A percentile compares a stretch with the other conserved stretches of the same genome.
Evolutionary conservation across 2,797 vertebrate genomes (phyloP).

Genomic region (Orientallactaga sibirica): DNA sequence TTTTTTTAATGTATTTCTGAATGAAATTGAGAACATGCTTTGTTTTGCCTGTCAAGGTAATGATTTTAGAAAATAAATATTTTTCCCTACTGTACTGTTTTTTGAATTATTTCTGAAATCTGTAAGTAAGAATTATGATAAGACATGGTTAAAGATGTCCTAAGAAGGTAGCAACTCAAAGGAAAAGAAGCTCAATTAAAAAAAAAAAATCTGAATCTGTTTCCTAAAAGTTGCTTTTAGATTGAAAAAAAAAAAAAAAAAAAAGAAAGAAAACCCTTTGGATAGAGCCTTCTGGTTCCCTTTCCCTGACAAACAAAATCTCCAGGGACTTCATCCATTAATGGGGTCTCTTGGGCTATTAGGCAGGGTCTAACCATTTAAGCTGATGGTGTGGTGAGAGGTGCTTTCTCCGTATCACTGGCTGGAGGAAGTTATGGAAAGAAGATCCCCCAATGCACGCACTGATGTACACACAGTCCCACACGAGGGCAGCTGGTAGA

Average conservation of each 20-base stretch:
- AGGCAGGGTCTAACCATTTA: constrained; percentile 8
- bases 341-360: neutral
- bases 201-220: neutral
- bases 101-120: constrained; percentile 58
- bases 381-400: constrained; percentile 70
- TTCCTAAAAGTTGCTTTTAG: constrained; percentile 14
- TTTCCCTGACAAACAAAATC: neutral
- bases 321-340: constrained; percentile 56
- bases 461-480: neutral
- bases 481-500: neutral
- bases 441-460: neutral
- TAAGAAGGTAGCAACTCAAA: neutral
- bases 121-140: constrained; percentile 1
- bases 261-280: neutral
- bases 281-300: neutral
- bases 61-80: constrained; percentile 93
- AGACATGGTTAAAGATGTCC: neutral
- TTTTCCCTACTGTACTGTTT: constrained; percentile 85
- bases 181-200: neutral
- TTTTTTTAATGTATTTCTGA: constrained; percentile 92
- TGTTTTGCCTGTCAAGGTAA: constrained; percentile 92
- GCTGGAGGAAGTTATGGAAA: constrained; percentile 19
- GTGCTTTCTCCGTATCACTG: constrained; percentile 49
- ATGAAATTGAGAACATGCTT: constrained; percentile 92
- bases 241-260: neutral